Base-by-base conservation (phyloP, 2,888 invertebrate genomes). In the Amblyjoppa fuscipennis region DNA sequence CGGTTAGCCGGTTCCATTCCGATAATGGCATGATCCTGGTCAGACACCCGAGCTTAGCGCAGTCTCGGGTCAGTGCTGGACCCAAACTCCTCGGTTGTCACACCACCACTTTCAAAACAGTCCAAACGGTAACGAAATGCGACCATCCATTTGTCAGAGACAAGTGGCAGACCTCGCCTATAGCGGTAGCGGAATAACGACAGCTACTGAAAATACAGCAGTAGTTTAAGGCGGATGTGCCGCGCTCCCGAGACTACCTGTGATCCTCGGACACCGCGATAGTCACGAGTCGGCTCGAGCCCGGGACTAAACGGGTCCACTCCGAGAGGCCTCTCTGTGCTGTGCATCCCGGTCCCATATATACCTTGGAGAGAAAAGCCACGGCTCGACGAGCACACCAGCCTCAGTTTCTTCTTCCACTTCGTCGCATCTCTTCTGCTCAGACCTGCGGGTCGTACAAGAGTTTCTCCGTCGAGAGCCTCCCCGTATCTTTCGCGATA, bases 131-230 rank as follows among this genome's bases (percentile, higher is more conserved):
- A 28, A 25, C 59, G 59, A 28, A 28, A 13, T 59, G 11, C 59
- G 25, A 59, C 4, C 9, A 11, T 59, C 38, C 34, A 38, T 73
- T 56, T 38, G 53, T 73, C 11, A 11, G 13, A 38, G 56, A 25
- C 11, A 11, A 73, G 56, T 73, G 38, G 73, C 59, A 41, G 34
- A 38, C 28, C 25, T 20, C 66, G 66, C 25, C 51, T n/a, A 16
- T 34, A 64, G 64, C 71, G 59, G 75, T 70, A 83, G 79, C 70
- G 25, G 59, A 83, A 75, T 79, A 64, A 78, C 38, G 64, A 70
- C 68, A 59, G 83, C 83, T 83, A 83, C 83, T 83, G 83, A 75
- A 79, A 66, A 83, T 83, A 75, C 75, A 79, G 79, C 74, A 75
- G 75, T 51, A 75, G 78, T 51, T 68, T 64, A 74, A 83, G 83